Conservation (phyloP, 2,113 vertebrate species). For the Sebastes fasciatus region DNA sequence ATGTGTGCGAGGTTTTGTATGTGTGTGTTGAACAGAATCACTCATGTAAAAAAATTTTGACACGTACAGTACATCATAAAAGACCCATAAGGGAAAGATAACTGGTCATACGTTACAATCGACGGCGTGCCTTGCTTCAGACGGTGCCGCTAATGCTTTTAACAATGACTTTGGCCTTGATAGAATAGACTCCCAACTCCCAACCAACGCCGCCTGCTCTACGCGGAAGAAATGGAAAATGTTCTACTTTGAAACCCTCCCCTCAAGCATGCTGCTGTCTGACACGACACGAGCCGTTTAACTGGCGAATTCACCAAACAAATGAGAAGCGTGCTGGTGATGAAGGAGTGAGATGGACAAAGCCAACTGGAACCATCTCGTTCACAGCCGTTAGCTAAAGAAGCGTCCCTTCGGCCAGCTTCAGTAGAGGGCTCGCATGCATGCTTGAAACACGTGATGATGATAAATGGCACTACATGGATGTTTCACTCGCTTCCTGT, state of each 20-base stretch:
- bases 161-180: conserved; percentile 72
- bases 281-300: conserved; percentile 62
- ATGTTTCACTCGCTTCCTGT: conserved; percentile 27
- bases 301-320: conserved; percentile 52
- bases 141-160: conserved; percentile 43
- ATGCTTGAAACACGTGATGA: conserved; percentile 20
- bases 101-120: conserved; percentile 62
- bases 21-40: conserved; percentile 31
- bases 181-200: conserved; percentile 47
- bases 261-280: conserved; percentile 49
- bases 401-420: conserved; percentile 4
- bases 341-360: conserved; percentile 56
- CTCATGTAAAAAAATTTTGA: conserved; percentile 20
- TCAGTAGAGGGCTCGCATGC: neutral
- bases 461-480: conserved; percentile 38
- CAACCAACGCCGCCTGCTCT: conserved; percentile 1
- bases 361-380: conserved; percentile 52
- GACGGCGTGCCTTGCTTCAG: conserved; percentile 39
- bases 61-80: conserved; percentile 48
- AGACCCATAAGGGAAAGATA: conserved; percentile 46
- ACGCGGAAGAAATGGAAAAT: conserved; percentile 44
- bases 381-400: conserved; percentile 58
- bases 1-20: neutral
- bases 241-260: conserved; percentile 42
- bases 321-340: conserved; percentile 58